Conservation (phyloP, 1,140 invertebrate species). For the Cotesia glomerata region DNA sequence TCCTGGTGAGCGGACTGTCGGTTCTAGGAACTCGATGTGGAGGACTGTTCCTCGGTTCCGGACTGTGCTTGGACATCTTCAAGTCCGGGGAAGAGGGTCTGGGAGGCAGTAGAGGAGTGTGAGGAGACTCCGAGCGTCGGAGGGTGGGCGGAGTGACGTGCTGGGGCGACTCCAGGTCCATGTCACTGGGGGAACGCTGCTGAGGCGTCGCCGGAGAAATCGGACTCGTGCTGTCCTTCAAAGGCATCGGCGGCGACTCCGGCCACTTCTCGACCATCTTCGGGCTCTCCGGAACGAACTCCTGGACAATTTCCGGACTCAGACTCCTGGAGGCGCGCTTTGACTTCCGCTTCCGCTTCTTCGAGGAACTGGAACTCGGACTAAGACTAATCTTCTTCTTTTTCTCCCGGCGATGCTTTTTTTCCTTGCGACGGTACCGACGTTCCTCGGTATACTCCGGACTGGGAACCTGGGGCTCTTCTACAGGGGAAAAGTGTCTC, state of each 20-base stretch:
- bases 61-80: slow-evolving; percentile 42
- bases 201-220: slow-evolving; percentile 69
- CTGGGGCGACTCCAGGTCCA: slow-evolving; percentile 54
- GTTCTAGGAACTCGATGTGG: slow-evolving; percentile 37
- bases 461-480: slow-evolving; percentile 40
- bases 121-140: slow-evolving; percentile 60
- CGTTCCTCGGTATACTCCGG: slow-evolving; percentile 55
- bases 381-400: slow-evolving; percentile 68
- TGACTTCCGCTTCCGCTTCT: slow-evolving; percentile 74
- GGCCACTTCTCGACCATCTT: slow-evolving; percentile 46
- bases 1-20: slow-evolving; percentile 42
- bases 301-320: slow-evolving; percentile 59
- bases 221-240: slow-evolving; percentile 63
- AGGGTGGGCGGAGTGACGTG: slow-evolving; percentile 55
- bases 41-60: slow-evolving; percentile 45
- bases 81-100: slow-evolving; percentile 60
- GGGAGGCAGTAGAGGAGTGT: slow-evolving; percentile 67
- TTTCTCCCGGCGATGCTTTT: slow-evolving; percentile 72
- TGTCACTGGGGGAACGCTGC: slow-evolving; percentile 50
- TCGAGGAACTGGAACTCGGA: slow-evolving; percentile 56
- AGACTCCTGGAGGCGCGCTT: slow-evolving; percentile 71
- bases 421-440: slow-evolving; percentile 65
- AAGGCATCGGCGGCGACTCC: slow-evolving; percentile 52
- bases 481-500: slow-evolving; percentile 41
- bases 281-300: slow-evolving; percentile 31